Evolutionary conservation across 2,797 vertebrate genomes (phyloP).

Genomic region (Odontamblyopus lacepedii): DNA sequence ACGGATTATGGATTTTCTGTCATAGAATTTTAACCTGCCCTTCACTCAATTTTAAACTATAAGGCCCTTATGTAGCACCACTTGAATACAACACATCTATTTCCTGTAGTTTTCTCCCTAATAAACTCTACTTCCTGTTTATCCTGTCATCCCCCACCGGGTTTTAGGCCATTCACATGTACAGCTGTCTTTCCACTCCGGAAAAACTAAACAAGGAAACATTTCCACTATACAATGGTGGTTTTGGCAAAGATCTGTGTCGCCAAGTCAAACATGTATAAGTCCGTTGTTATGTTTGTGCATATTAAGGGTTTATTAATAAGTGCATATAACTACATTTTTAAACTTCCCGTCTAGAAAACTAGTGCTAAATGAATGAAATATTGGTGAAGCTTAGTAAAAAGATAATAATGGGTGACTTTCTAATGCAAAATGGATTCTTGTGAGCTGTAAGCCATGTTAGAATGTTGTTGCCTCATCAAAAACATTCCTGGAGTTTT

Average conservation of each 20-base stretch:
- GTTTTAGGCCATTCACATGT: conserved; percentile 31
- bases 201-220: conserved; percentile 38
- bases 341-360: not conserved
- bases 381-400: no score
- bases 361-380: no score
- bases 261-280: conserved; percentile 2
- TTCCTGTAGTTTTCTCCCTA: conserved; percentile 18
- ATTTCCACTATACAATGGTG: conserved; percentile 53
- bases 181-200: conserved; percentile 58
- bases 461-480: no score
- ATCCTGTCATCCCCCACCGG: conserved; percentile 39
- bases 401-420: no score
- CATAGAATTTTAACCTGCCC: not conserved
- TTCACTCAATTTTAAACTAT: not conserved
- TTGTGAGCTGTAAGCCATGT: no score
- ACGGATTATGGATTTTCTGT: not conserved
- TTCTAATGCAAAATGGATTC: no score
- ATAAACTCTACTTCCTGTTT: conserved; percentile 56
- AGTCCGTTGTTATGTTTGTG: not conserved
- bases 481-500: no score
- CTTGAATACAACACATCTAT: not conserved
- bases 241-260: conserved; percentile 1
- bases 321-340: not conserved
- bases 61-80: not conserved
- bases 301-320: not conserved